Evolutionary conservation across 2,797 vertebrate species (phyloP).

Genomic region (Typhlichthys subterraneus): DNA sequence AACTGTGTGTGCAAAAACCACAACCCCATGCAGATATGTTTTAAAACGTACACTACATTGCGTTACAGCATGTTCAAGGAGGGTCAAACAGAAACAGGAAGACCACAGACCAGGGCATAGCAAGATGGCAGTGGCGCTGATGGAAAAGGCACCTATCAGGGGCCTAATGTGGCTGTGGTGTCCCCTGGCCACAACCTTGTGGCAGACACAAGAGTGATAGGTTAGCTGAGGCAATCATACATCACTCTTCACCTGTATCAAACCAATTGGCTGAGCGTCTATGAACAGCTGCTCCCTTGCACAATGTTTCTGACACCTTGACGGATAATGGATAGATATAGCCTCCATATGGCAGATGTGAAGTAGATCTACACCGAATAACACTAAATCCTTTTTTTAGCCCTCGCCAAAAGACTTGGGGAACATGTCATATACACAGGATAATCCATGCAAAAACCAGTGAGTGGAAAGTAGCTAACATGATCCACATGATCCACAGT

Average conservation of each 20-base stretch:
- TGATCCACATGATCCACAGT: constrained; percentile 47
- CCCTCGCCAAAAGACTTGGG: constrained; percentile 52
- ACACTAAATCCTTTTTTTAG: constrained; percentile 54
- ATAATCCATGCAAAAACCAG: constrained; percentile 59
- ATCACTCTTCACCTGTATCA: constrained; percentile 76
- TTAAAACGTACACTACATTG: no score
- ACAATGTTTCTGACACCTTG: constrained; percentile 65
- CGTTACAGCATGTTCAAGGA: no score
- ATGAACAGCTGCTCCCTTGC: constrained; percentile 71
- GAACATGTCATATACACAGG: constrained; percentile 51
- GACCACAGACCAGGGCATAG: constrained; percentile 45
- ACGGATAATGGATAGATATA: constrained; percentile 70
- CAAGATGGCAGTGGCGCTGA: constrained; percentile 45
- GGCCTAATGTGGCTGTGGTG: constrained; percentile 58
- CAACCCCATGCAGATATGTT: no score
- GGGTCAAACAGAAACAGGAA: constrained; percentile 22
- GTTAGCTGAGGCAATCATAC: constrained; percentile 70
- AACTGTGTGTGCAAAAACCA: no score
- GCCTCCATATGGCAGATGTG: constrained; percentile 61
- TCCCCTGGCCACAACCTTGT: constrained; percentile 64
- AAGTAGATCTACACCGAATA: constrained; percentile 51
- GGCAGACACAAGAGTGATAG: constrained; percentile 66
- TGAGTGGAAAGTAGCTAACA: constrained; percentile 49
- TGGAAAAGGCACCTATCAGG: constrained; percentile 61
- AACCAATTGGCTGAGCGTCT: constrained; percentile 72